Evolutionary conservation across 2,113 vertebrate species (phyloP).

Genomic region (Aptenodytes patagonicus): DNA sequence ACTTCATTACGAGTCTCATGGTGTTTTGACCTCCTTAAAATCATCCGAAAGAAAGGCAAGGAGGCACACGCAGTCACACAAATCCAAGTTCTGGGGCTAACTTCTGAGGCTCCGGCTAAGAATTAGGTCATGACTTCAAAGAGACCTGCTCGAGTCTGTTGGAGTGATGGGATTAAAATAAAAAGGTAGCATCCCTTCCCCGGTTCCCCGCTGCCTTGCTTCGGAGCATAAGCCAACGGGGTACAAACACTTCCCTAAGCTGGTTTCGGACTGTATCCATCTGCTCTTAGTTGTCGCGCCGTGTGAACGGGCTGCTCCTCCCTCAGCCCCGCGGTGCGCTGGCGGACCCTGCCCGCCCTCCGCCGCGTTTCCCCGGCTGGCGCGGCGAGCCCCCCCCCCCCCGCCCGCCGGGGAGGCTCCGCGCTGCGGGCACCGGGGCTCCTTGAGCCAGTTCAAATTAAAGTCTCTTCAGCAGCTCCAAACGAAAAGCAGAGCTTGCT

Average conservation of each 20-base stretch:
- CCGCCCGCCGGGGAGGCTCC: no score
- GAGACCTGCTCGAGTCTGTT: not conserved
- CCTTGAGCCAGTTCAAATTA: no score
- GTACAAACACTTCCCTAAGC: no score
- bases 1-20: not conserved
- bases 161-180: not conserved
- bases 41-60: not conserved
- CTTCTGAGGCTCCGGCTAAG: not conserved
- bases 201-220: not conserved
- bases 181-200: not conserved
- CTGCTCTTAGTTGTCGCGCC: no score
- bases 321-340: no score
- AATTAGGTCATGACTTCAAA: not conserved
- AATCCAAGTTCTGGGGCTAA: not conserved
- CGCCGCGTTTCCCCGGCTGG: no score
- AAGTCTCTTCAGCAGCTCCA: no score
- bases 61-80: not conserved
- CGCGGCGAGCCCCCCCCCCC: no score
- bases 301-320: no score
- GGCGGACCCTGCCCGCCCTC: no score
- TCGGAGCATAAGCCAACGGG: fast-evolving
- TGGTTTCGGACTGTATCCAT: fast-evolving
- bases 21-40: not conserved
- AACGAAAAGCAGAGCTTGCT: no score
- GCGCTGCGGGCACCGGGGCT: no score